A percentile compares a stretch with the other conserved stretches of the same genome.
Evolutionary conservation across 2,888 invertebrate species (phyloP).

Genomic region (Hedya salicella): DNA sequence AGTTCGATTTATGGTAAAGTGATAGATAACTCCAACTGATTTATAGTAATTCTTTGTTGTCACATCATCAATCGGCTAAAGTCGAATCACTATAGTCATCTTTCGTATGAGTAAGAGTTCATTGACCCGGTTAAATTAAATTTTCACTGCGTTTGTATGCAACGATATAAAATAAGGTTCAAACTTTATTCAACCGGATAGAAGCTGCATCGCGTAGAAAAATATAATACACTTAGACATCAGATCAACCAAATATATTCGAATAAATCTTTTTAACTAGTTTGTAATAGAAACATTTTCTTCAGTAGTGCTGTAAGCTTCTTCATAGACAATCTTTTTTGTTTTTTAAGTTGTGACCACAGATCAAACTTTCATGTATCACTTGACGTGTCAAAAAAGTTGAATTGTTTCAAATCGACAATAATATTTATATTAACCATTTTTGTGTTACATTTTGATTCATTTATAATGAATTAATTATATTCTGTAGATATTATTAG

Average conservation of each 20-base stretch:
- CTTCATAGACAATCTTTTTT: slow-evolving; percentile 22
- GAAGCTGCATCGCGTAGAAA: neutral
- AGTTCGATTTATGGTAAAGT: slow-evolving; percentile 9
- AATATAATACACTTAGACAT: neutral
- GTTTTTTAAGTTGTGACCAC: slow-evolving; percentile 18
- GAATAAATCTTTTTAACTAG: slow-evolving; percentile 7
- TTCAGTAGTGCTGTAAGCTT: slow-evolving; percentile 22
- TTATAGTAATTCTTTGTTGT: too few species aligned
- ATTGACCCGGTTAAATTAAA: too few species aligned
- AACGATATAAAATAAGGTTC: neutral
- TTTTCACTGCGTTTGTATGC: too few species aligned
- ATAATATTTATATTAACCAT: slow-evolving; percentile 22
- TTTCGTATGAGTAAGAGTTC: neutral
- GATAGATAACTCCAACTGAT: neutral
- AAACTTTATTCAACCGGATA: neutral
- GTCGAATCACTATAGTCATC: too few species aligned
- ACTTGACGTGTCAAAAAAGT: slow-evolving; percentile 10
- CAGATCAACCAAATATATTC: slow-evolving; percentile 11
- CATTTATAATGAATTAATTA: neutral
- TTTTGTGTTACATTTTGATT: slow-evolving; percentile 2
- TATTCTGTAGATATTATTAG: slow-evolving; percentile 4
- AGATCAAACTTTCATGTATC: neutral
- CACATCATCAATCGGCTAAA: too few species aligned
- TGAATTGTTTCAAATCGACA: slow-evolving; percentile 9
- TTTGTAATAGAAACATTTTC: slow-evolving; percentile 12